phyloP scores from a whole-genome alignment of 2,797 vertebrate species.

The Psittacula echo region DNA sequence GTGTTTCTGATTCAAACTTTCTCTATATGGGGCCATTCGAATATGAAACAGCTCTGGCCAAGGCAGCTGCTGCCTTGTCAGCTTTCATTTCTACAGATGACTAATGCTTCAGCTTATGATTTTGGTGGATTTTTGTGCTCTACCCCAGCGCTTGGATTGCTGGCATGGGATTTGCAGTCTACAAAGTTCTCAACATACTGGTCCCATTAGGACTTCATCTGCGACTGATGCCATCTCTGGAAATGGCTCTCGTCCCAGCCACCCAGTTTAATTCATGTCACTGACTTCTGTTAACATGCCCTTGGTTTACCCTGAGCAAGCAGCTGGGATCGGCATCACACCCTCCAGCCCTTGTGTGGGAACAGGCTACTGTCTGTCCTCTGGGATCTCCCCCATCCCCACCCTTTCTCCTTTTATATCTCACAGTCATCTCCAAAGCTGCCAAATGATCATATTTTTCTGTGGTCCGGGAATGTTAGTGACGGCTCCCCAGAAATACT shows the following conservation, averaged over 20 bases:
- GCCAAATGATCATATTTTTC: neutral
- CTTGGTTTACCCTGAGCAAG: neutral
- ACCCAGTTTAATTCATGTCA: neutral
- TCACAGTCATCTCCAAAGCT: neutral
- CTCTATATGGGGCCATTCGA: neutral
- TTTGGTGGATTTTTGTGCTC: neutral
- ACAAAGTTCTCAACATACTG: neutral
- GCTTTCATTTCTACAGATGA: neutral
- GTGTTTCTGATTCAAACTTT: slow-evolving; percentile 43
- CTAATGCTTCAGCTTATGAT: neutral
- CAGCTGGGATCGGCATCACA: neutral
- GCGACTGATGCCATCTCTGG: neutral
- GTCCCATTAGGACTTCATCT: neutral
- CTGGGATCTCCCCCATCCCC: slow-evolving; percentile 4
- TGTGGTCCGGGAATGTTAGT: neutral
- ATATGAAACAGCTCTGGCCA: neutral
- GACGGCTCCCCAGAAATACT: neutral
- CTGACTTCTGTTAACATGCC: neutral
- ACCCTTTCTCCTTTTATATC: slow-evolving; percentile 32
- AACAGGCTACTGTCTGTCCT: slow-evolving; percentile 19
- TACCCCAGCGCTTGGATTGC: neutral
- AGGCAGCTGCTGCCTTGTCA: neutral
- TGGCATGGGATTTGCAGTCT: neutral
- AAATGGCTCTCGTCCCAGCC: neutral
- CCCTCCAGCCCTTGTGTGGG: neutral